phyloP scores from a whole-genome alignment of 2,113 vertebrate species.

The Ammodytes marinus region DNA sequence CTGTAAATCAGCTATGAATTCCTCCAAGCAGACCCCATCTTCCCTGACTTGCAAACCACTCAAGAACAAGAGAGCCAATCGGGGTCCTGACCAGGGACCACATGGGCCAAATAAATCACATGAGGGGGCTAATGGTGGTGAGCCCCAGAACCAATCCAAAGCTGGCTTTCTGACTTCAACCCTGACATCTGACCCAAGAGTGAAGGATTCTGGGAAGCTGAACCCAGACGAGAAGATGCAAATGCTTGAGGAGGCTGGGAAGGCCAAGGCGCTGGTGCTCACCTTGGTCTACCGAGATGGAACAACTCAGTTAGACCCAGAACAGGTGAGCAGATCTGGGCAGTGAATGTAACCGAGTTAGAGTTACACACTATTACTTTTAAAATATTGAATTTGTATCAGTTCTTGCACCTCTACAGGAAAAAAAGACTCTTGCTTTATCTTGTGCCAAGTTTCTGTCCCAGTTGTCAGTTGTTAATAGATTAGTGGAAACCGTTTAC shows the following conservation, averaged over 20 bases:
- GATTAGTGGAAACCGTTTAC: not conserved
- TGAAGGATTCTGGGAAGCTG: slow-evolving; percentile 83
- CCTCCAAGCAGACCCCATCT: not conserved
- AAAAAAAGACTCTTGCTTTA: not conserved
- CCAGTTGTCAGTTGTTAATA: not conserved
- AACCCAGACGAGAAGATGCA: slow-evolving; percentile 77
- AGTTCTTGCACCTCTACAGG: not conserved
- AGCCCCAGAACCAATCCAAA: slow-evolving; percentile 37
- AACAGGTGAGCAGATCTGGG: slow-evolving; percentile 80
- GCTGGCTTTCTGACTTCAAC: slow-evolving; percentile 14
- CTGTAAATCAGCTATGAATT: not conserved
- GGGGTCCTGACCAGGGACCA: not conserved
- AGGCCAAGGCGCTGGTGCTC: slow-evolving; percentile 81
- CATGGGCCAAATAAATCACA: slow-evolving; percentile 11
- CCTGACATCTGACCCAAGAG: slow-evolving; percentile 75
- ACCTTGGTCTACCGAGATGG: slow-evolving; percentile 90
- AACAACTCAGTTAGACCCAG: slow-evolving; percentile 87
- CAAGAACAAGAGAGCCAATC: slow-evolving; percentile 18
- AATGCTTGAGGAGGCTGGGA: slow-evolving; percentile 74
- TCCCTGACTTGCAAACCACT: slow-evolving; percentile 3
- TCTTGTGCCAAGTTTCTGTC: not conserved
- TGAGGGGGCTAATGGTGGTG: not conserved
- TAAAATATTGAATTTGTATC: not conserved
- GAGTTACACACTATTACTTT: too few species aligned
- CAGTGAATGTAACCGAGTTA: not conserved